Conservation (phyloP, 2,888 invertebrate species). For the Mimachlamys varia region DNA sequence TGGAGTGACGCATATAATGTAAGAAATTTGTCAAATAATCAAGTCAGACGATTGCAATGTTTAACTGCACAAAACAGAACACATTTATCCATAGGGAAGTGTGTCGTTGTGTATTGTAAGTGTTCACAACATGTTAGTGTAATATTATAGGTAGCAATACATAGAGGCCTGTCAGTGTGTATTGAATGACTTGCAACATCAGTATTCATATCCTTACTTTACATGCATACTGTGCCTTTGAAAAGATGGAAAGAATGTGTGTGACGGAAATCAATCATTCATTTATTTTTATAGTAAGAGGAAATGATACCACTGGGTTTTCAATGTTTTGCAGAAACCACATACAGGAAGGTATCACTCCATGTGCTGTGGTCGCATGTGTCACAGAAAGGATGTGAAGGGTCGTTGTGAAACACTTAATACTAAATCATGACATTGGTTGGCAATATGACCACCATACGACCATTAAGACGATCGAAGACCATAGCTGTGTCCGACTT, state of each 20-base stretch:
- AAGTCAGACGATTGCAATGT: background rate
- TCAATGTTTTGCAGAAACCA: slow-evolving; percentile 15
- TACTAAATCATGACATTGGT: slow-evolving; percentile 9
- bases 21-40: slow-evolving; percentile 1
- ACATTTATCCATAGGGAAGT: background rate
- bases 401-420: slow-evolving; percentile 15
- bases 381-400: background rate
- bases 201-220: background rate
- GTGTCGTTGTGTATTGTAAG: slow-evolving; percentile 1
- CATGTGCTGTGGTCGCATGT: slow-evolving; percentile 16
- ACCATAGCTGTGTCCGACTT: slow-evolving; percentile 48
- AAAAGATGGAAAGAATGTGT: background rate
- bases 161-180: background rate
- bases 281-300: background rate
- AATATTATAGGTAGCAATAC: background rate
- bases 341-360: slow-evolving; percentile 25
- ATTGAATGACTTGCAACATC: background rate
- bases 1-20: background rate
- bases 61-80: background rate
- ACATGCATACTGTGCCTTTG: background rate
- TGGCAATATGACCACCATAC: slow-evolving; percentile 44
- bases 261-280: background rate
- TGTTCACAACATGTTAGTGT: background rate
- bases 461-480: slow-evolving; percentile 47
- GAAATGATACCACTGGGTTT: slow-evolving; percentile 33